Base-by-base conservation (phyloP, 2,888 invertebrate species). In the Sturmia bella region DNA sequence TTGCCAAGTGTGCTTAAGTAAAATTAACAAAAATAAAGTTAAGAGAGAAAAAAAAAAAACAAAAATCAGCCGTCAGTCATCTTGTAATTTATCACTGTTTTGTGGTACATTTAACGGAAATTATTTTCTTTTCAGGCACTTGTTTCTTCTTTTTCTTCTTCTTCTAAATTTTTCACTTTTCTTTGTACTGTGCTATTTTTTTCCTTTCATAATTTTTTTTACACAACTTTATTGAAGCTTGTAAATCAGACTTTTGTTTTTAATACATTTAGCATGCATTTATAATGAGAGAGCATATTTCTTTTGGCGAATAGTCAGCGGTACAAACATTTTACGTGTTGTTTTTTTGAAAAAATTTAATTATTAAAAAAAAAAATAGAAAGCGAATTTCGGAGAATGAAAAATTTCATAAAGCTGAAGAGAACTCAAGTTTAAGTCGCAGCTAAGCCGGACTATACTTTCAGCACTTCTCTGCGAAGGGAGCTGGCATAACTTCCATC, bases 21-120 rank as follows among this genome's bases (percentile, higher is more conserved):
- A 19, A 39, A 66, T 43, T 11, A 52, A 48, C 19, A 24, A 24
- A 52, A 52, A 17, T 5, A 7, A n/a, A 17, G 12, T 24, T n/a
- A n/a, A n/a, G n/a, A n/a, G n/a, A n/a, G n/a, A 24, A 66, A 78
- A 5, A 70, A 41, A 27, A 54, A 54, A 17, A 43, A 43, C 7
- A 63, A 3, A 7, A 12, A 43, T 21, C 43, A 66, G 32, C 54
- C 21, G 56, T 64, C 66, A 68, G 54, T 74, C 73, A 50, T 77
- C 74, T 64, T 74, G 57, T 45, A 69, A 78, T 77, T 78, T 82
- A 74, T 77, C 81, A 70, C 57, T 74, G 74, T 64, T 81, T 74
- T 78, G 73, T 73, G 81, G 77, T 77, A 80, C 76, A 76, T 80
- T 80, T 72, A 80, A 74, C 78, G 81, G 78, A 78, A 78, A 82